Base-by-base conservation (phyloP, 37 sponge, comb jelly and placozoan genomes). In the Dysidea cf. avara region DNA sequence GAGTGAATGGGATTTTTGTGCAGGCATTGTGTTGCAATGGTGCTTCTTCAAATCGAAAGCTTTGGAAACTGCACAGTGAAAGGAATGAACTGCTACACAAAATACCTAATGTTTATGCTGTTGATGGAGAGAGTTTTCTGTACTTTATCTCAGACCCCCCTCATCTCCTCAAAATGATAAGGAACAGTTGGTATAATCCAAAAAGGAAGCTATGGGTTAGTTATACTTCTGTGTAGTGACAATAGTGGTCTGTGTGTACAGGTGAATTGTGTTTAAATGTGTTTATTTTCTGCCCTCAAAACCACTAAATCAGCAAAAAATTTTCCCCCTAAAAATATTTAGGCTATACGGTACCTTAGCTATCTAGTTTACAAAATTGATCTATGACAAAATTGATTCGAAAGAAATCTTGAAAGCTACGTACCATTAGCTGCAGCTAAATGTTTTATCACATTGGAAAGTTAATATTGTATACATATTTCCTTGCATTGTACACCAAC, bases 231-330 rank as follows among this genome's bases (percentile, higher is more conserved):
- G n/a, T n/a, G n/a, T n/a, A n/a, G n/a, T n/a, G n/a, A n/a, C n/a
- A n/a, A n/a, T 55, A 59, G n/a, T 36, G 74, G 1, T 37, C 37
- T 25, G 49, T 81, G 18, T 66, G 74, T 73, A 74, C 72, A 72
- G 55, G 79, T 58, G 25, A 46, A 39, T 69, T 1, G 29, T 53
- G 38, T 5, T 26, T 26, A 24, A 29, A 49, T 78, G 17, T 77
- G 40, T 68, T 3, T 18, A 55, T 38, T 53, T 69, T 48, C 52
- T 50, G 40, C 49, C 22, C n/a, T n/a, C n/a, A n/a, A n/a, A n/a
- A n/a, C n/a, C n/a, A n/a, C n/a, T n/a, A n/a, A n/a, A n/a, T n/a
- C n/a, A n/a, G n/a, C n/a, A n/a, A n/a, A n/a, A n/a, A n/a, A n/a
- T n/a, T n/a, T n/a, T n/a, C n/a, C n/a, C n/a, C n/a, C n/a, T n/a